phyloP scores from a whole-genome alignment of 2,797 vertebrate species.

The Bradypodion pumilum region DNA sequence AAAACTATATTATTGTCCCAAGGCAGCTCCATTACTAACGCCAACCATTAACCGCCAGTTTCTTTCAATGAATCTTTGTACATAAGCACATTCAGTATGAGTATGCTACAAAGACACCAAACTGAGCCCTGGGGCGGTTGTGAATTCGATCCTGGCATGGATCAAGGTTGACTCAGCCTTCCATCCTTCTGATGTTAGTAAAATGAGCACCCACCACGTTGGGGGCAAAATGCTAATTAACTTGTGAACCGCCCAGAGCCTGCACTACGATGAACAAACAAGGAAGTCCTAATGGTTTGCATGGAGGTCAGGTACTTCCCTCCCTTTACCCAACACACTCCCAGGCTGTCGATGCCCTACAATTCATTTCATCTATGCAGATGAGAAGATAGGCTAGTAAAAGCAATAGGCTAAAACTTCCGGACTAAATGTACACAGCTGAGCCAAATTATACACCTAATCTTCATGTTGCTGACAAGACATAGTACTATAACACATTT shows the following conservation, averaged over 20 bases:
- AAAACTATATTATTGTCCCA: too few relatives aligned
- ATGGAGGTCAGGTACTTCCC: not conserved
- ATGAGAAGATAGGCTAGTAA: not conserved
- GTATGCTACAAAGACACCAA: not conserved
- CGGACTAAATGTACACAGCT: not conserved
- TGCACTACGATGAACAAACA: not conserved
- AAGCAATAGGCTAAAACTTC: not conserved
- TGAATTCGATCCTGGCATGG: too few relatives aligned
- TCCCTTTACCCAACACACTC: not conserved
- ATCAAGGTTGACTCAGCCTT: too few relatives aligned
- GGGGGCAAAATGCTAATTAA: too few relatives aligned
- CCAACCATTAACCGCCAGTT: too few relatives aligned
- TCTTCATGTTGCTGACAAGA: not conserved
- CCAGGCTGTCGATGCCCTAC: too few relatives aligned
- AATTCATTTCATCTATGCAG: not conserved
- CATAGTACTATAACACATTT: not conserved
- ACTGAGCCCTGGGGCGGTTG: too few relatives aligned
- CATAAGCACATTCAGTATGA: not conserved
- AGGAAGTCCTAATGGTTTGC: not conserved
- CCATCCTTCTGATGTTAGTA: too few relatives aligned
- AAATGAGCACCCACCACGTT: too few relatives aligned
- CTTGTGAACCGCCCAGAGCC: too few relatives aligned
- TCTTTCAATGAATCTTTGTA: too few relatives aligned
- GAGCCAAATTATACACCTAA: not conserved
- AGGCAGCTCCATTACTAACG: too few relatives aligned